A percentile compares a stretch with the other conserved stretches of the same genome.
These are phyloP conservation scores for Spatula versicolor DNA, from an alignment of 2,797 vertebrate species.

Conservation along the genomic window DNA sequence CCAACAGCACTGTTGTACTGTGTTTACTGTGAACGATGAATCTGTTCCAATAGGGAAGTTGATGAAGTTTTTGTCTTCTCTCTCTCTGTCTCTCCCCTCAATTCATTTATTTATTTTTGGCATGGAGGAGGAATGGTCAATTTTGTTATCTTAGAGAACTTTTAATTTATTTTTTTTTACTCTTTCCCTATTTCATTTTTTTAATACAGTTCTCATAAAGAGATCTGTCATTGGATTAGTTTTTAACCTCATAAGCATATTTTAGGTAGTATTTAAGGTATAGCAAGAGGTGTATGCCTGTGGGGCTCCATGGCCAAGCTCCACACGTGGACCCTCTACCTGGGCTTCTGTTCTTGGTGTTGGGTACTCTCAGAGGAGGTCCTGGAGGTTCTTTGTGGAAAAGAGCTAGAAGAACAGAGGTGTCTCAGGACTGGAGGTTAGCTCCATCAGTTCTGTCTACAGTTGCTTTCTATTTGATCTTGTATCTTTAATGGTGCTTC, in stretches of 20 bases:
- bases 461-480: background rate
- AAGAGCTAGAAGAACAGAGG: too few species aligned
- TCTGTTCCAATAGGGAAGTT: background rate
- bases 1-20: background rate
- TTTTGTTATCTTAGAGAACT: background rate
- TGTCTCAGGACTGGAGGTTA: background rate
- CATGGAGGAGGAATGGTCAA: background rate
- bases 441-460: background rate
- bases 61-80: background rate
- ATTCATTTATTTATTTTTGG: background rate
- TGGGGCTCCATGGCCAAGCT: rapidly evolving
- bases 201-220: background rate
- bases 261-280: background rate
- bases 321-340: background rate
- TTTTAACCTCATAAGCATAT: background rate
- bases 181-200: background rate
- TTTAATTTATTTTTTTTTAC: background rate
- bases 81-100: too few species aligned
- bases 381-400: background rate
- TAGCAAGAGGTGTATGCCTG: background rate
- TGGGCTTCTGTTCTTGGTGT: background rate
- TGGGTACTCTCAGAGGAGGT: background rate
- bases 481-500: background rate
- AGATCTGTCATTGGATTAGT: background rate
- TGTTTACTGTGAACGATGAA: background rate